Base-by-base conservation (phyloP, 2,888 invertebrate genomes). In the Tiliacea citrago region DNA sequence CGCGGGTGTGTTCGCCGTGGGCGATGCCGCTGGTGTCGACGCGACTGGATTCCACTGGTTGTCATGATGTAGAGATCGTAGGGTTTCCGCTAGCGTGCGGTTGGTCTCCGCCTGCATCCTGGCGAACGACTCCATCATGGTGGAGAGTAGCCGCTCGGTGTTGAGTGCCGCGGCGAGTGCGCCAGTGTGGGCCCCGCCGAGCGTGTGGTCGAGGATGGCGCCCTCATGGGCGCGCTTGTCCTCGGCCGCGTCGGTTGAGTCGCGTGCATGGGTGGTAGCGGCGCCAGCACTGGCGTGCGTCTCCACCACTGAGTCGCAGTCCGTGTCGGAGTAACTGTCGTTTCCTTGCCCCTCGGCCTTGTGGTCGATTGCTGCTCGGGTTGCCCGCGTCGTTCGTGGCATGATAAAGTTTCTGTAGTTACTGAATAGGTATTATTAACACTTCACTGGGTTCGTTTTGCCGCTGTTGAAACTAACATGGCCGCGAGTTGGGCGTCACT, bases 231-330 rank as follows among this genome's bases (percentile, higher is more conserved):
- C 16, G 35, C 49, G 65, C 49, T 8, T 12, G 21, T 51, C 65
- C 49, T 29, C 21, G 21, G 39, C 4, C 13, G n/a, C n/a, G n/a
- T 24, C n/a, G n/a, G n/a, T 39, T 21, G 39, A 8, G 53, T 53
- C 53, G 8, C 39, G 53, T 39, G 39, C n/a, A 2, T 53, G 51
- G 16, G 29, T 18, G n/a, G 39, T 16, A n/a, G 65, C n/a, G 35
- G 35, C 35, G 35, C 35, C 35, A 5, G 35, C 35, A 35, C 35
- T 3, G 35, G 62, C 47, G 45, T 45, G 61, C n/a, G n/a, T 7
- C 42, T 61, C 61, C 42, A 42, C 42, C n/a, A 13, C 61, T 61
- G 61, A n/a, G 13, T 61, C 39, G 16, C 61, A n/a, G 61, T 62
- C 61, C 8, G 61, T 1, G 0, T 62, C 61, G 8, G 42, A 42